Evolutionary conservation across 2,888 invertebrate genomes (phyloP), one percentile per base, ranked within the genome.

Genomic region (Neoaliturus tenellus): DNA sequence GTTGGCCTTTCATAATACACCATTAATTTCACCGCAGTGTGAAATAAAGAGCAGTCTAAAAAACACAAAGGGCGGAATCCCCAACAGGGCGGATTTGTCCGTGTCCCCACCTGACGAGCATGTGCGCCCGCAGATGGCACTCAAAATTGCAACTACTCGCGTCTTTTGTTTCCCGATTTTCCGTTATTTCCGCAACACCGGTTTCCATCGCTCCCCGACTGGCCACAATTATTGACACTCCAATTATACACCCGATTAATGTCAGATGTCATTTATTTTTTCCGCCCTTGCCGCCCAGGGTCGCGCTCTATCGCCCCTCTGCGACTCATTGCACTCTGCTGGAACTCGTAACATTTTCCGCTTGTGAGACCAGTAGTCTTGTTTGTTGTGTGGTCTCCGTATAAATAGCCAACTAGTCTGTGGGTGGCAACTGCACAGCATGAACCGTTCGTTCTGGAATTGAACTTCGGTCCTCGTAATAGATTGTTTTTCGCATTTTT

Each of bases 81-180:
- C 75, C 48, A 44, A 20, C 17, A n/a, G 48, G 75, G 23, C 41
- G 67, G 67, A 28, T 67, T 28, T 33, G 25, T 28, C 28, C 25
- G 23, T 69, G 69, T 35, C 69, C 35, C 12, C 71, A 71, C 33
- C 71, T 71, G 71, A 23, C 67, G 12, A 51, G 31, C 75, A 75
- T 44, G 48, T 75, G 75, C 44, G 20, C 44, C 41, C 48, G 48
- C 75, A 75, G 75, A 48, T 75, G 75, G 48, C 14, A 17, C 12
- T 17, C 75, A 33, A 48, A 71, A 75, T 48, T 25, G 75, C 75
- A 71, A 75, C 75, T 48, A 48, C 75, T 75, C 41, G 33, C 58
- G n/a, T 67, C 75, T 75, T 44, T 75, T 75, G 75, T 75, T 28
- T 75, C n/a, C 48, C 48, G 48, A 75, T 75, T 75, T 75, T 75